Conservation (phyloP, 2,797 vertebrate species). For the Staurois parvus region DNA sequence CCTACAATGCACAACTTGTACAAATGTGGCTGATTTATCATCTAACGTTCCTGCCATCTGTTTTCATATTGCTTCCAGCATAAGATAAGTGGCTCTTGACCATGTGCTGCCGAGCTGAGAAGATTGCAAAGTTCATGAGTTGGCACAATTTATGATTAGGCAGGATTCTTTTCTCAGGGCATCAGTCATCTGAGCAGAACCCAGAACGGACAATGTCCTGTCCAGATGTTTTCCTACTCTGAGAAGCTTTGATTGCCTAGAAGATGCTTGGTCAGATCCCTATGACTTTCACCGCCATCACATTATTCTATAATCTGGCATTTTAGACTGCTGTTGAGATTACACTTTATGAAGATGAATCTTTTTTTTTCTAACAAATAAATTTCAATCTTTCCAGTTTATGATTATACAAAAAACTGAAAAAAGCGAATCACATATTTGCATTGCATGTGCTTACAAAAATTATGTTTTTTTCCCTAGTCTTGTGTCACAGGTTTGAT, state of each 20-base stretch:
- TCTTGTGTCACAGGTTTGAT: background rate
- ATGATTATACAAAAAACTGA: too few species aligned
- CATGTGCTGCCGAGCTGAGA: constrained; percentile 68
- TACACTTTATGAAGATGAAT: background rate
- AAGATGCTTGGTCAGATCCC: constrained; percentile 35
- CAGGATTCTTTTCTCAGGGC: constrained; percentile 67
- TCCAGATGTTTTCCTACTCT: constrained; percentile 64
- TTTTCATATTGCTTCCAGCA: constrained; percentile 71
- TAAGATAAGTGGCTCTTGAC: constrained; percentile 70
- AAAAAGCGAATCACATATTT: constrained; percentile 2
- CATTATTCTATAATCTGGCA: background rate
- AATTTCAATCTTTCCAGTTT: background rate
- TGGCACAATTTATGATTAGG: constrained; percentile 72
- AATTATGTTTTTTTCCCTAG: background rate
- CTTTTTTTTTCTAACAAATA: constrained; percentile 20
- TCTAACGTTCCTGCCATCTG: constrained; percentile 72
- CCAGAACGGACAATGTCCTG: constrained; percentile 64
- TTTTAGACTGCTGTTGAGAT: constrained; percentile 4
- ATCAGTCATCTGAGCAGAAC: constrained; percentile 65
- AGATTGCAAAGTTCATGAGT: constrained; percentile 70
- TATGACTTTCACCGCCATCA: background rate
- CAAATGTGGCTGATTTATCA: constrained; percentile 66
- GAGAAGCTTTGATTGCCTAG: constrained; percentile 35
- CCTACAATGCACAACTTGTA: constrained; percentile 37
- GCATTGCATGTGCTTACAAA: constrained; percentile 4